These are phyloP conservation scores for Ophion ellenae DNA, from an alignment of 2,888 invertebrate species.

Conservation along the genomic window DNA sequence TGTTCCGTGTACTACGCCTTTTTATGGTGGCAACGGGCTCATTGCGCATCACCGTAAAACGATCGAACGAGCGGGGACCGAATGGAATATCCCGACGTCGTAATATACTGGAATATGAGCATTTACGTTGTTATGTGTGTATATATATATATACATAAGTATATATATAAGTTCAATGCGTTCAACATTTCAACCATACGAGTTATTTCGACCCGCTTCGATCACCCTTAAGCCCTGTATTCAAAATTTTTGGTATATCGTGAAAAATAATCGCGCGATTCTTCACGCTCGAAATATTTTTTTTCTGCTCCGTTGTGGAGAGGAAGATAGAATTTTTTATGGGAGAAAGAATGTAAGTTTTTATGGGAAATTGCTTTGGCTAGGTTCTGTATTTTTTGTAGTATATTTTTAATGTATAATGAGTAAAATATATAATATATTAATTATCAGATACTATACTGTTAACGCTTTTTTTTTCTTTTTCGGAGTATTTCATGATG, in stretches of 20 bases:
- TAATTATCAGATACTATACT: no score
- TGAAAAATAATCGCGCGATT: background rate
- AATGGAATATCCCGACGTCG: constrained; percentile 58
- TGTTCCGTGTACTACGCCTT: constrained; percentile 55
- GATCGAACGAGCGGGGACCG: constrained; percentile 71
- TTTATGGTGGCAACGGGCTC: constrained; percentile 74
- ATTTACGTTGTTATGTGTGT: background rate
- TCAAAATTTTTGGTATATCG: background rate
- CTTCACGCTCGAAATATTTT: no score
- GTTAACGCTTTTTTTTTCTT: no score
- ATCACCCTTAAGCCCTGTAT: background rate
- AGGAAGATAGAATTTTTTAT: no score
- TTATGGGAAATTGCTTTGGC: no score
- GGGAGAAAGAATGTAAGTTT: no score
- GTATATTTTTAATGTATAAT: no score
- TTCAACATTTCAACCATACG: background rate
- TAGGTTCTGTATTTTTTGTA: no score
- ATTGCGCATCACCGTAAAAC: constrained; percentile 76
- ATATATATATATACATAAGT: constrained; percentile 1
- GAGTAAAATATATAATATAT: no score
- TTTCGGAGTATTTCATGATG: no score
- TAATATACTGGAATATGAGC: constrained; percentile 45
- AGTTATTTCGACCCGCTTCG: constrained; percentile 5
- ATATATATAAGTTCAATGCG: constrained; percentile 5
- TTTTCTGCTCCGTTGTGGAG: no score